These are phyloP conservation scores for Oophaga pumilio DNA, from an alignment of 2,113 vertebrate species.

Conservation along the genomic window DNA sequence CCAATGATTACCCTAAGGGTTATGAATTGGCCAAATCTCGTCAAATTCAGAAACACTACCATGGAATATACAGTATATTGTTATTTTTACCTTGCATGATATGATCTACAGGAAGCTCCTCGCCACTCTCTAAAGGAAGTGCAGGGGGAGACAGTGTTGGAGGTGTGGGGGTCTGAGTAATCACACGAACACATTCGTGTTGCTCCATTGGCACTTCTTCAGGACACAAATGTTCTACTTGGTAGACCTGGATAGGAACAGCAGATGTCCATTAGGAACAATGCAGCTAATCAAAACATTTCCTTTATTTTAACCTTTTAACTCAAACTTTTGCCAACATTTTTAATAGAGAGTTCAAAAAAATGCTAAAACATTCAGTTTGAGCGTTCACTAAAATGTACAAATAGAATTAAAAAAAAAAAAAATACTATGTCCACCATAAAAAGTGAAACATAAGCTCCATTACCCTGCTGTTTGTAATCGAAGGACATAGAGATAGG, in stretches of 20 bases:
- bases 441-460: background rate
- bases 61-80: background rate
- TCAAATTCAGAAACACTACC: background rate
- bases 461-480: too few species aligned
- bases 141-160: conserved; percentile 75
- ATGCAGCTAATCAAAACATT: conserved; percentile 10
- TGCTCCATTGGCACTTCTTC: conserved; percentile 77
- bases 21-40: too few species aligned
- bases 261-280: background rate
- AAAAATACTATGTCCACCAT: background rate
- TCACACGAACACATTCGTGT: conserved; percentile 69
- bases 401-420: background rate
- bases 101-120: conserved; percentile 72
- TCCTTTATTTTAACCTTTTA: background rate
- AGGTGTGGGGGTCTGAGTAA: conserved; percentile 70
- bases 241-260: conserved; percentile 70
- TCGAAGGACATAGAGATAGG: too few species aligned
- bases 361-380: background rate
- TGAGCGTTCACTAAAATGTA: background rate
- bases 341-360: background rate
- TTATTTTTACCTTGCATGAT: conserved; percentile 77
- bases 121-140: conserved; percentile 73
- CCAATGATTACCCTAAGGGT: too few species aligned
- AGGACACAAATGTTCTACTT: conserved; percentile 78
- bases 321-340: background rate